phyloP scores from a whole-genome alignment of 2,888 invertebrate genomes.

The Labia minor region DNA sequence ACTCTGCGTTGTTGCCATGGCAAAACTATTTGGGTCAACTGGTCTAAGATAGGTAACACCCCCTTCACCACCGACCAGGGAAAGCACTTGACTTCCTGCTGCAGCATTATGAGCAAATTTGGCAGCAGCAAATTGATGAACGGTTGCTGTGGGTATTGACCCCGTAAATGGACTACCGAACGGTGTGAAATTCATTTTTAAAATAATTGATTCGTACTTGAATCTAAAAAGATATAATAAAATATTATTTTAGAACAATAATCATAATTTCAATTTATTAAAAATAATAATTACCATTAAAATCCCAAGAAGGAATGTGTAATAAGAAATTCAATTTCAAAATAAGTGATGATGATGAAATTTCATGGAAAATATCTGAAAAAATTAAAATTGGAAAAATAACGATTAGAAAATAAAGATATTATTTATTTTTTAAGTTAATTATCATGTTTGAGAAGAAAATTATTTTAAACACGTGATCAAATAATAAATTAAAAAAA shows the following conservation, averaged over 20 bases:
- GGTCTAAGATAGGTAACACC: conserved; percentile 64
- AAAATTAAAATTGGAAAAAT: too few relatives aligned
- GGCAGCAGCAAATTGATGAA: conserved; percentile 48
- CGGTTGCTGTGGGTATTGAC: conserved; percentile 48
- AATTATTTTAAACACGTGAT: too few relatives aligned
- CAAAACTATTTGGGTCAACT: conserved; percentile 43
- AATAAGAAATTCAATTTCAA: neutral
- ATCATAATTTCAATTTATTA: too few relatives aligned
- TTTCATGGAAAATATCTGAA: too few relatives aligned
- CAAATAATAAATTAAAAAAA: too few relatives aligned
- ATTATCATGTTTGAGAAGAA: too few relatives aligned
- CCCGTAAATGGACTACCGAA: conserved; percentile 48
- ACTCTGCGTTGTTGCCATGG: conserved; percentile 27
- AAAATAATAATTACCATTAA: neutral
- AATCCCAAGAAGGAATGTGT: neutral
- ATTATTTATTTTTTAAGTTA: too few relatives aligned
- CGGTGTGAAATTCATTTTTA: conserved; percentile 65
- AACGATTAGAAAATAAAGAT: too few relatives aligned
- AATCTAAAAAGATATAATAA: neutral
- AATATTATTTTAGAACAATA: neutral
- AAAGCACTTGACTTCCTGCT: conserved; percentile 49
- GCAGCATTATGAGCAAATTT: conserved; percentile 58
- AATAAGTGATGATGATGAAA: neutral
- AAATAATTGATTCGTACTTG: neutral
- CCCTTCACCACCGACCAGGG: conserved; percentile 57